Conservation (phyloP, 2,888 invertebrate genomes). For the Glaucopsyche alexis region DNA sequence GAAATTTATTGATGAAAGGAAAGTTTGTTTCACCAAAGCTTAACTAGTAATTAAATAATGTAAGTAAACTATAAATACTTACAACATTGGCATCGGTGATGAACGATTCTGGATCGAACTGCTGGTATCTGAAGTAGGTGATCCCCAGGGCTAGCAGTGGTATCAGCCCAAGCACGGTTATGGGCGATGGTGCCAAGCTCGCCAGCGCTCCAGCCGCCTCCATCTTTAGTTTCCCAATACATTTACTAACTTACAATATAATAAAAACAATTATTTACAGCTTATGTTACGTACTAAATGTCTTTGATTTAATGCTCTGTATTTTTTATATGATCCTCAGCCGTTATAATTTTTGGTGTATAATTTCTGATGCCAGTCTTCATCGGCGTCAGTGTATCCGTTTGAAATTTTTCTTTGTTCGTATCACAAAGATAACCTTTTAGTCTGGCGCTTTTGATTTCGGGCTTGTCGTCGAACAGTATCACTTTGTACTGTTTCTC, state of each 20-base stretch:
- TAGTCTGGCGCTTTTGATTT: conserved; percentile 58
- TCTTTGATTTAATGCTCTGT: conserved; percentile 84
- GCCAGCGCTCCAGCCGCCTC: conserved; percentile 77
- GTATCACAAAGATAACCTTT: conserved; percentile 64
- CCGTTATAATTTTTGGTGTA: conserved; percentile 84
- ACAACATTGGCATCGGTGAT: conserved; percentile 86
- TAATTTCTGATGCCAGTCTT: conserved; percentile 84
- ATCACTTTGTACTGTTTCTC: conserved; percentile 71
- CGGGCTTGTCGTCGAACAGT: conserved; percentile 64
- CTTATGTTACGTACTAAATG: conserved; percentile 62
- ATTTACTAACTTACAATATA: conserved; percentile 56
- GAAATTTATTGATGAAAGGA: no score
- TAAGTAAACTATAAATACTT: conserved; percentile 52
- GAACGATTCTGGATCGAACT: conserved; percentile 90
- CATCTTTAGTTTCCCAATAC: conserved; percentile 61
- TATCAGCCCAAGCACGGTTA: conserved; percentile 86
- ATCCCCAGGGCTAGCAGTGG: conserved; percentile 90
- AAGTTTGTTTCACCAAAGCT: no score
- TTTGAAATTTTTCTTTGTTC: conserved; percentile 71
- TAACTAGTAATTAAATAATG: not conserved
- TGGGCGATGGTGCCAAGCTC: conserved; percentile 81
- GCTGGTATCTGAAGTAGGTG: conserved; percentile 89
- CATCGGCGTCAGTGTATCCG: conserved; percentile 58
- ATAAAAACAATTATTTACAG: conserved; percentile 67
- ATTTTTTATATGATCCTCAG: conserved; percentile 76